These are phyloP conservation scores for Hesperia comma DNA, from an alignment of 2,888 invertebrate species.

Conservation along the genomic window DNA sequence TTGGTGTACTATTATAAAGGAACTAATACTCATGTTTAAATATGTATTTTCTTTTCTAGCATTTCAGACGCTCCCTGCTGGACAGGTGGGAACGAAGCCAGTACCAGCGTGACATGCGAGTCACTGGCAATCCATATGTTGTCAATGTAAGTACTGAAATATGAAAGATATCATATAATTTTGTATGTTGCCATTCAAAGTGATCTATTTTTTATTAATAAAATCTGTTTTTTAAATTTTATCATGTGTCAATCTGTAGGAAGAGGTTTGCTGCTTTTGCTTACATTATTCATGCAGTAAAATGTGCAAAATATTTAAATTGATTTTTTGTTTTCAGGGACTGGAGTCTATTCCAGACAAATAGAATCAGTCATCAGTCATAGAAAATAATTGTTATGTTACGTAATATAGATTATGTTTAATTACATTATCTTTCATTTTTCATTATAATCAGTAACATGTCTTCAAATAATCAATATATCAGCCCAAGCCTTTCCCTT, in stretches of 20 bases:
- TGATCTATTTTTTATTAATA: too few species aligned
- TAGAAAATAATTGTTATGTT: background rate
- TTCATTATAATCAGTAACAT: constrained; percentile 8
- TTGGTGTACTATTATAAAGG: too few species aligned
- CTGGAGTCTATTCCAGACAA: constrained; percentile 83
- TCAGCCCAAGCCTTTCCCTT: too few species aligned
- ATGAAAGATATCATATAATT: too few species aligned
- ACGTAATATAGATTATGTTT: constrained; percentile 19
- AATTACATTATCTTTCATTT: constrained; percentile 9
- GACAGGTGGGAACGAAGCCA: constrained; percentile 79
- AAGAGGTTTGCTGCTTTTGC: too few species aligned
- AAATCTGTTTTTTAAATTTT: too few species aligned
- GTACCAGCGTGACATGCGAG: constrained; percentile 85
- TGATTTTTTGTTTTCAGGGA: constrained; percentile 74
- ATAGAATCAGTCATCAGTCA: constrained; percentile 39
- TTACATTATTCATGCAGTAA: too few species aligned
- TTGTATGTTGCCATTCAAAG: too few species aligned
- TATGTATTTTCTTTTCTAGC: constrained; percentile 61
- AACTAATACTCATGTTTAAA: too few species aligned
- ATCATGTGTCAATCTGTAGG: too few species aligned
- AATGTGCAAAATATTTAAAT: background rate
- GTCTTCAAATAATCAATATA: too few species aligned
- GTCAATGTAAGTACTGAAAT: constrained; percentile 76
- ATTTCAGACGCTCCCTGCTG: constrained; percentile 81
- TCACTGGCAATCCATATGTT: constrained; percentile 85